Evolutionary conservation across 1,140 invertebrate genomes (phyloP), one percentile per base, ranked within the genome.

Genomic region (Pseudachorutes palmiensis): DNA sequence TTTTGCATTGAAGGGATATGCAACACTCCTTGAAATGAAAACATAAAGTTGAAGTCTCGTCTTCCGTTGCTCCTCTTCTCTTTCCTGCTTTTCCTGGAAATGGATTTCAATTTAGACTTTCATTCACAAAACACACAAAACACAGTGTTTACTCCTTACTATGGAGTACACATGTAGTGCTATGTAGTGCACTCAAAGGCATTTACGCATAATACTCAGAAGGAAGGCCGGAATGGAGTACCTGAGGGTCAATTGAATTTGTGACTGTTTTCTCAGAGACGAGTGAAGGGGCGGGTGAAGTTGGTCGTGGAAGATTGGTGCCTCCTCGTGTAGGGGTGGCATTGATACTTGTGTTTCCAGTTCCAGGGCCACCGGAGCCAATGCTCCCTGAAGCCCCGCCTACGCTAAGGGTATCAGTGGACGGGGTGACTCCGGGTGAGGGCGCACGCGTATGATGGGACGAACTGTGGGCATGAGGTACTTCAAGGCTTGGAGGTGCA

Each of bases 1-100:
- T 81, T 99, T 99, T 2, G 94, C 94, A 81, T 99, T 99, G 81
- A 99, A 99, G 5, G 96, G 96, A 83, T 99, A 99, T 1, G 97
- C 93, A 76, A 98, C 88, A 80, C 96, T 98, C 78, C 97, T 84
- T 71, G 94, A 94, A 72, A 99, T 92, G 80, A 99, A 99, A 64
- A 99, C 96, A 80, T 99, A 99, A 28, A 99, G 80, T 78, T 99
- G 97, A 49, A 99, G 86, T 62, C 91, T 85, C 57, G 87, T 84
- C 79, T 97, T 96, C 64, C 93, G 84, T 75, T 96, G 92, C 77
- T 95, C 92, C 80, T 97, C 93, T 75, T 95, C 88, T 41, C 90
- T 84, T 77, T 94, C 92, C 74, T 89, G 87, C 75, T 87, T 87
- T 67, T 90, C 90, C 87, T 90, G 72, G 5, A 51, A 45, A 60